Evolutionary conservation across 1,140 invertebrate species (phyloP).

Genomic region (Zaprionus capensis): DNA sequence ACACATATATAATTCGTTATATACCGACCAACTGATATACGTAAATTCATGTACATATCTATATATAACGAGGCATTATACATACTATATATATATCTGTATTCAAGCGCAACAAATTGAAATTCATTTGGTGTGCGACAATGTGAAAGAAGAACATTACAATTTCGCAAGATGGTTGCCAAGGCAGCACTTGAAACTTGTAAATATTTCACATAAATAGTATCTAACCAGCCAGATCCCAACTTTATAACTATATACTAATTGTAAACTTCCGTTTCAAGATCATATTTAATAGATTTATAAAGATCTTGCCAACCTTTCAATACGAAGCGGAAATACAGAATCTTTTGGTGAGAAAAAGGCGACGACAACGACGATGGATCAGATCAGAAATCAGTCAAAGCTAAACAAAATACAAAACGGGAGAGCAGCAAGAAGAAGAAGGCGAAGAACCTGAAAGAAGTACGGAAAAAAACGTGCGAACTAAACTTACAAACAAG

Average conservation of each 20-base stretch:
- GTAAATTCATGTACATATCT: background rate
- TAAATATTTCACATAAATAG: conserved; percentile 4
- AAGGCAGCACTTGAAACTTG: conserved; percentile 5
- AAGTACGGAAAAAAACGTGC: conserved; percentile 65
- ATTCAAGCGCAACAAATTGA: conserved; percentile 55
- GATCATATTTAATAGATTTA: conserved; percentile 37
- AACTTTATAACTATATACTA: background rate
- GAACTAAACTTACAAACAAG: conserved; percentile 73
- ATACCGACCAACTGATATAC: background rate
- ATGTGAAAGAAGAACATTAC: conserved; percentile 23
- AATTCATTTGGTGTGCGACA: conserved; percentile 69
- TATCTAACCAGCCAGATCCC: background rate
- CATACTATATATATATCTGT: background rate
- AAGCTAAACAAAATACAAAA: conserved; percentile 31
- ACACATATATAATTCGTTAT: background rate
- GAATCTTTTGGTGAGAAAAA: conserved; percentile 21
- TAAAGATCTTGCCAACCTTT: background rate
- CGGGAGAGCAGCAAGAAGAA: background rate
- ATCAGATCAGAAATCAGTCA: conserved; percentile 42
- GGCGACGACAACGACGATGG: background rate
- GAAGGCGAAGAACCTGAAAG: background rate
- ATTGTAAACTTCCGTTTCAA: conserved; percentile 20
- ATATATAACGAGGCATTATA: background rate
- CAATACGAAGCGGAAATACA: conserved; percentile 26
- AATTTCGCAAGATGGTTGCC: conserved; percentile 4